These are phyloP conservation scores for Metaphire vulgaris DNA, from an alignment of 1,140 invertebrate species.

Conservation along the genomic window DNA sequence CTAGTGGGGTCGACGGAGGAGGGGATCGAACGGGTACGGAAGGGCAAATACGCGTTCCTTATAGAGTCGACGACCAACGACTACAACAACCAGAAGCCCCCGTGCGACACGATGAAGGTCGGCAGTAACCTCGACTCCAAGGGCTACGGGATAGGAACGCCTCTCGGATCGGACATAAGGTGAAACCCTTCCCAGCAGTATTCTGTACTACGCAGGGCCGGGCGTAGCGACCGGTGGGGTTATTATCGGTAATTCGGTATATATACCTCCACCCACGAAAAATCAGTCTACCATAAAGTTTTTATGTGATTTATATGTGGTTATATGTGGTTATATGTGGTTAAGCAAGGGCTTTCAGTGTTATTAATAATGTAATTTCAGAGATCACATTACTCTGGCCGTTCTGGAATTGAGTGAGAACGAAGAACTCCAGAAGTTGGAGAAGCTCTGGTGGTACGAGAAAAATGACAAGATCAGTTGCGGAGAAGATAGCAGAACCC, in stretches of 20 bases:
- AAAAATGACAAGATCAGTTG: slow-evolving; percentile 66
- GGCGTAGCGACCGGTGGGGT: no score
- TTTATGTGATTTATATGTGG: no score
- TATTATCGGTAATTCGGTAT: no score
- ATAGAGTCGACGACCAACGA: slow-evolving; percentile 92
- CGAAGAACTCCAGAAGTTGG: slow-evolving; percentile 82
- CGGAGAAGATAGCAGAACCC: slow-evolving; percentile 25
- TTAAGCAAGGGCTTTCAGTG: no score
- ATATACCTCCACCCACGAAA: no score
- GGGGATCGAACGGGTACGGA: slow-evolving; percentile 70
- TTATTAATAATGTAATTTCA: no score
- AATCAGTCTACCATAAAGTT: no score
- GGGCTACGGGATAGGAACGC: slow-evolving; percentile 87
- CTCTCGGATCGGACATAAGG: slow-evolving; percentile 80
- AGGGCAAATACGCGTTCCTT: no score
- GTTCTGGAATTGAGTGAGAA: slow-evolving; percentile 86
- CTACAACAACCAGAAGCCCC: slow-evolving; percentile 82
- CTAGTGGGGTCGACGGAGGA: slow-evolving; percentile 73
- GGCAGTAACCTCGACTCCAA: no score
- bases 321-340: no score
- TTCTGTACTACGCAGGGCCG: no score
- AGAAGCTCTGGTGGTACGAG: slow-evolving; percentile 97
- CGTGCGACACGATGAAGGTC: slow-evolving; percentile 95
- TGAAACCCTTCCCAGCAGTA: no score
- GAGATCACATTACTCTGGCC: slow-evolving; percentile 58